Conservation (phyloP, 2,797 vertebrate species). For the Falco berigora region DNA sequence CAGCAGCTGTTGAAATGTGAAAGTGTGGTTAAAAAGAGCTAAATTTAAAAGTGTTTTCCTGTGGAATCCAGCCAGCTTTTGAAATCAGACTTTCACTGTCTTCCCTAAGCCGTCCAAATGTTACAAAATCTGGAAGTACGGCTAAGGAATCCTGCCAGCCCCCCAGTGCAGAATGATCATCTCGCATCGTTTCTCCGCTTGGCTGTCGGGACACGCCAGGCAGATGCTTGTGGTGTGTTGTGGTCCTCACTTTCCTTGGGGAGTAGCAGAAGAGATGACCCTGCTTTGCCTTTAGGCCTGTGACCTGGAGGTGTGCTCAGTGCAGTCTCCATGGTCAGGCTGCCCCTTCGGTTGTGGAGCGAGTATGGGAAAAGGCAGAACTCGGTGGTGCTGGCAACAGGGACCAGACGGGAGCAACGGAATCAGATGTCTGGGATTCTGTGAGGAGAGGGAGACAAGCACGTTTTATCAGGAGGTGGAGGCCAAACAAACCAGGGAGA, state of each 20-base stretch:
- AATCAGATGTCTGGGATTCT: not conserved
- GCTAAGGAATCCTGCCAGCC: not conserved
- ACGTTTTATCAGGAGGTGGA: not conserved
- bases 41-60: not conserved
- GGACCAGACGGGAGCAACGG: not conserved
- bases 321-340: not conserved
- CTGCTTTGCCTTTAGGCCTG: not conserved
- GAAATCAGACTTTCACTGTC: not conserved
- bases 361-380: not conserved
- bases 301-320: not conserved
- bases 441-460: not conserved
- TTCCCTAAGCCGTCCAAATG: not conserved
- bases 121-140: not conserved
- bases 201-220: not conserved
- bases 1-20: not conserved
- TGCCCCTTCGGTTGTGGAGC: not conserved
- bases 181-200: not conserved
- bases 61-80: not conserved
- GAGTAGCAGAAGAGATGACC: not conserved
- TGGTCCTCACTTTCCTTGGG: not conserved
- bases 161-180: not conserved
- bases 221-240: not conserved
- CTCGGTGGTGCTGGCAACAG: not conserved
- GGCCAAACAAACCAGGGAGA: not conserved
- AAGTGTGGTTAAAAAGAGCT: not conserved